These are phyloP conservation scores for Hystrix cristata DNA, from an alignment of 2,113 vertebrate genomes.

Conservation along the genomic window DNA sequence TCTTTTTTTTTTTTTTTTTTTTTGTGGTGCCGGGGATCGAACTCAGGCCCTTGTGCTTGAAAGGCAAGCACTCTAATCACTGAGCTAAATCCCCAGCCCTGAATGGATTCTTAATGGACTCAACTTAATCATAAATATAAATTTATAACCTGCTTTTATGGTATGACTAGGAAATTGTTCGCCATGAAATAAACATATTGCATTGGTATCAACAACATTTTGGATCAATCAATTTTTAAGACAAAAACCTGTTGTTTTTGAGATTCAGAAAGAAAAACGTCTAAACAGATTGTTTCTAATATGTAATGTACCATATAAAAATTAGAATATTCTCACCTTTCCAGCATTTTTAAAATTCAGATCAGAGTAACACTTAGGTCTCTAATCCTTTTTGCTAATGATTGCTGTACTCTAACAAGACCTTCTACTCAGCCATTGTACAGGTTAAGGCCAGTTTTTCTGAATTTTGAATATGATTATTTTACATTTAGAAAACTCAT, in stretches of 20 bases:
- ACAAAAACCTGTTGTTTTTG: not conserved
- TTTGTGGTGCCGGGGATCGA: no score
- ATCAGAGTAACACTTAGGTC: not conserved
- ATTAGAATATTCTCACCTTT: not conserved
- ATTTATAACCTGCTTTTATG: not conserved
- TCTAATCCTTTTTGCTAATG: not conserved
- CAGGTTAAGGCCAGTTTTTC: not conserved
- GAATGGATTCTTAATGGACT: not conserved
- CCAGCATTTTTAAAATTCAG: slow-evolving; percentile 5
- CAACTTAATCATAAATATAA: not conserved
- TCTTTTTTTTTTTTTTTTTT: not conserved
- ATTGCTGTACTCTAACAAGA: not conserved
- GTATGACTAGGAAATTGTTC: slow-evolving; percentile 14
- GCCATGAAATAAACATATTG: slow-evolving; percentile 24
- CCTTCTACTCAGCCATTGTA: not conserved
- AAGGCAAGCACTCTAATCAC: no score
- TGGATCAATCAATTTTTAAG: slow-evolving; percentile 13
- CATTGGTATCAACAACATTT: slow-evolving; percentile 12
- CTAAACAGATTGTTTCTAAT: not conserved
- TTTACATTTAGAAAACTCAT: slow-evolving; percentile 58
- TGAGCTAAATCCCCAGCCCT: no score
- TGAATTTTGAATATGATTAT: slow-evolving; percentile 13
- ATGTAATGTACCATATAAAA: not conserved
- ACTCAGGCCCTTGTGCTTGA: no score
- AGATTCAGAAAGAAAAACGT: slow-evolving; percentile 25